Evolutionary conservation across 2,113 vertebrate species (phyloP).

Genomic region (Ictidomys tridecemlineatus): DNA sequence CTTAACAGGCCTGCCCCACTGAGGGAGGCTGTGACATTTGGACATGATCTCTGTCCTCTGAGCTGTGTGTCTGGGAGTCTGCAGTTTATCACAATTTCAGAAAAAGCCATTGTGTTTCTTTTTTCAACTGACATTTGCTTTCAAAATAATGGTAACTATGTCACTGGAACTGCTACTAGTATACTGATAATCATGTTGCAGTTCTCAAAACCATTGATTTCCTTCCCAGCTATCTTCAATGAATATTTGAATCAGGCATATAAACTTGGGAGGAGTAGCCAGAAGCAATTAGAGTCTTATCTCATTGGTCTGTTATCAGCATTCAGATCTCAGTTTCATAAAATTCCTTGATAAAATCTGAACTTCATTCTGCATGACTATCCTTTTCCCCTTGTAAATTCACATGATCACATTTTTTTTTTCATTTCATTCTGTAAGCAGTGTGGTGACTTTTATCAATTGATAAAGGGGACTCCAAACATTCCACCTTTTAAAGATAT

Average conservation of each 20-base stretch:
- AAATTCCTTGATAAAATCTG: slow-evolving; percentile 39
- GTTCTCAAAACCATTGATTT: slow-evolving; percentile 41
- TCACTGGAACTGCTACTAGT: not conserved
- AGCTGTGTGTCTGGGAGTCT: not conserved
- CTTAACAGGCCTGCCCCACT: not conserved
- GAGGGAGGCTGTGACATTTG: not conserved
- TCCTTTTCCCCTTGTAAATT: not conserved
- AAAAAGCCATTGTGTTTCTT: not conserved
- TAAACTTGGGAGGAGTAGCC: slow-evolving; percentile 27
- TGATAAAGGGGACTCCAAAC: not conserved
- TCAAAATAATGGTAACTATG: slow-evolving; percentile 38
- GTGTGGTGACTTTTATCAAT: not conserved
- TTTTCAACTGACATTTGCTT: not conserved
- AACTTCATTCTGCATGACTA: not conserved
- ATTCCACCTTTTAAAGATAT: slow-evolving; percentile 13
- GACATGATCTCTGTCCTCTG: not conserved
- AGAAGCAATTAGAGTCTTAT: slow-evolving; percentile 65
- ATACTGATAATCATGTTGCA: slow-evolving; percentile 21
- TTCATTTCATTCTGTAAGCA: slow-evolving; percentile 1
- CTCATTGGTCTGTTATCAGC: not conserved
- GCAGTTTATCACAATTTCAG: not conserved
- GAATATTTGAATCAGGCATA: slow-evolving; percentile 42
- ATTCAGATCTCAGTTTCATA: slow-evolving; percentile 45
- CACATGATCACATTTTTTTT: not conserved
- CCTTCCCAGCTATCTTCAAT: slow-evolving; percentile 37